phyloP scores from a whole-genome alignment of 2,888 invertebrate species.

The Oasisia sp. region DNA sequence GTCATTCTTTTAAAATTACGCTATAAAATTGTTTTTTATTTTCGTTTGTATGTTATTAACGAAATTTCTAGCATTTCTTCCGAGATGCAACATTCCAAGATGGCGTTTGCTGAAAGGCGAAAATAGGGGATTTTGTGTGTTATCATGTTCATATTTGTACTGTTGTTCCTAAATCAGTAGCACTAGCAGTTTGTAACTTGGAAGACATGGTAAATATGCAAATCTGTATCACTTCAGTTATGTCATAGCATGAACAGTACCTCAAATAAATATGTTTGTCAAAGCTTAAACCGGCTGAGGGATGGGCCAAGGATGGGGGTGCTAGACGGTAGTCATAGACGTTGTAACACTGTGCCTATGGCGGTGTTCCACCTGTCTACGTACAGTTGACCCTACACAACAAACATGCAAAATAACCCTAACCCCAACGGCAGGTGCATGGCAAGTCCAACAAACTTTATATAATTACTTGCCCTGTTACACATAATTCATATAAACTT shows the following conservation, averaged over 20 bases:
- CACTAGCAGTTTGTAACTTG: background rate
- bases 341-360: too few species aligned
- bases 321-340: too few species aligned
- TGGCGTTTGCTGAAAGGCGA: constrained; percentile 13
- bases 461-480: too few species aligned
- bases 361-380: too few species aligned
- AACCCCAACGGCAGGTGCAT: too few species aligned
- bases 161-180: background rate
- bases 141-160: background rate
- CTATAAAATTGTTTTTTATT: background rate
- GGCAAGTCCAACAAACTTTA: too few species aligned
- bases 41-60: background rate
- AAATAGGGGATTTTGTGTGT: background rate
- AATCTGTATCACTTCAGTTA: background rate
- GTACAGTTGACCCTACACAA: too few species aligned
- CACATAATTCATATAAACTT: too few species aligned
- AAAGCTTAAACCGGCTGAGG: background rate
- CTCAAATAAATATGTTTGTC: background rate
- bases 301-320: too few species aligned
- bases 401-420: too few species aligned
- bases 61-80: background rate
- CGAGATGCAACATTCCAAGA: constrained; percentile 13
- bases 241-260: background rate
- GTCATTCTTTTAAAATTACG: background rate
- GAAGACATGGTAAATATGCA: constrained; percentile 2